Base-by-base conservation (phyloP, 2,888 invertebrate genomes). In the Spodoptera picta region DNA sequence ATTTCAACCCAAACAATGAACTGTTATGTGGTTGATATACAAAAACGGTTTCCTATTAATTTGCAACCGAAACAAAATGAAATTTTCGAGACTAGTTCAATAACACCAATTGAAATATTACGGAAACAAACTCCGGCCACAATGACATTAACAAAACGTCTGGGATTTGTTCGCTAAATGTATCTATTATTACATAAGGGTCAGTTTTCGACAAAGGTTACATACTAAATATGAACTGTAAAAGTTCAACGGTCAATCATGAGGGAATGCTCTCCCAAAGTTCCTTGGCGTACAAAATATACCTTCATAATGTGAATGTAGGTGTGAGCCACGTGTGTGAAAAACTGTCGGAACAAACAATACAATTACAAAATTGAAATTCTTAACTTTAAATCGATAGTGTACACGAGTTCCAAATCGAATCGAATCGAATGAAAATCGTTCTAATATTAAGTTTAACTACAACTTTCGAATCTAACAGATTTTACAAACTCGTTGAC, bases 341-440 rank as follows among this genome's bases (percentile, higher is more conserved):
- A 44, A 52, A 56, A 19, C n/a, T 44, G 24, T 19, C 9, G 27
- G 4, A 27, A 52, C 14, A 7, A 68, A 48, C 41, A 43, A 66
- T 14, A 65, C 14, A 46, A 42, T 61, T 24, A 43, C 42, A 49
- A n/a, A 55, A 68, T 24, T 7, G 9, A 7, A 42, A 55, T 44
- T n/a, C 23, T 5, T 12, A 64, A 56, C 43, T 60, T 65, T 46
- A 56, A 53, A 59, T 65, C 65, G 45, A 41, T n/a, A 41, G 9
- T 23, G 27, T 41, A 43, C 51, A 47, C 47, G 41, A 44, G 41
- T 23, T 14, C 3, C 0, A 6, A 4, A 14, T 14, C 14, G 14
- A 14, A 14, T 58, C 19, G 19, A 48, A 51, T 46, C 19, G 4
- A 48, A 31, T 31, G n/a, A 44, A 54, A 54, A 44, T 61, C 4